Conservation (phyloP, 2,797 vertebrate species). For the Pachyuromys duprasi region DNA sequence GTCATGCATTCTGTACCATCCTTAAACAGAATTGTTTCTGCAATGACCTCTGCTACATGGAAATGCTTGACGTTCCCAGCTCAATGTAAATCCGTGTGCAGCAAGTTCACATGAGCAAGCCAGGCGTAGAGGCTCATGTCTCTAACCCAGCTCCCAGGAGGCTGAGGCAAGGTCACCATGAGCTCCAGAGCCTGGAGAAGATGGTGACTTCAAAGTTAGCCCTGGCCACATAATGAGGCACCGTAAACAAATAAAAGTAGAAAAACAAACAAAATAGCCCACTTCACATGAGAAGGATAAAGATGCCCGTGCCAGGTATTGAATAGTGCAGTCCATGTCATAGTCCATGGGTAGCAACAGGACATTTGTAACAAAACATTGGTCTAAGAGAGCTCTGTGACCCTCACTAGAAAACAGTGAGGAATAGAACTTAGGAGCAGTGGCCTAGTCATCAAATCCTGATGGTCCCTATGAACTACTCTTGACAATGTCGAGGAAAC, state of each 20-base stretch:
- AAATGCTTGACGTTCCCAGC: not conserved
- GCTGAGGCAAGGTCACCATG: not conserved
- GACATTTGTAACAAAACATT: not conserved
- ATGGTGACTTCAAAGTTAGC: not conserved
- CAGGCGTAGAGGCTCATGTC: not conserved
- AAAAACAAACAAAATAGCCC: not conserved
- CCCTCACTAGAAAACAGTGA: not conserved
- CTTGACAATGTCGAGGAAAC: not conserved
- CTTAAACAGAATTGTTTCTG: slow-evolving; percentile 72
- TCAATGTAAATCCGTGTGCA: not conserved
- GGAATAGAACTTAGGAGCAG: not conserved
- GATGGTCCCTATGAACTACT: not conserved
- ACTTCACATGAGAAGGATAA: not conserved
- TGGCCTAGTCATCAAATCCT: not conserved
- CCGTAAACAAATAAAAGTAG: not conserved
- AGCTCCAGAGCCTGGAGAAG: not conserved
- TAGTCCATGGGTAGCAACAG: not conserved
- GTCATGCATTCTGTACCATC: slow-evolving; percentile 48
- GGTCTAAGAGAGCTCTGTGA: not conserved
- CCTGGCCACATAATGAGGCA: no score
- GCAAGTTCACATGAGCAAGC: not conserved
- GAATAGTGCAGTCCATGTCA: not conserved
- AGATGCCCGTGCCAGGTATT: not conserved
- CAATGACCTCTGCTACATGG: not conserved
- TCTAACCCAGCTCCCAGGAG: not conserved